These are phyloP conservation scores for Diuraphis noxia DNA, from an alignment of 1,140 invertebrate genomes.

Conservation along the genomic window DNA sequence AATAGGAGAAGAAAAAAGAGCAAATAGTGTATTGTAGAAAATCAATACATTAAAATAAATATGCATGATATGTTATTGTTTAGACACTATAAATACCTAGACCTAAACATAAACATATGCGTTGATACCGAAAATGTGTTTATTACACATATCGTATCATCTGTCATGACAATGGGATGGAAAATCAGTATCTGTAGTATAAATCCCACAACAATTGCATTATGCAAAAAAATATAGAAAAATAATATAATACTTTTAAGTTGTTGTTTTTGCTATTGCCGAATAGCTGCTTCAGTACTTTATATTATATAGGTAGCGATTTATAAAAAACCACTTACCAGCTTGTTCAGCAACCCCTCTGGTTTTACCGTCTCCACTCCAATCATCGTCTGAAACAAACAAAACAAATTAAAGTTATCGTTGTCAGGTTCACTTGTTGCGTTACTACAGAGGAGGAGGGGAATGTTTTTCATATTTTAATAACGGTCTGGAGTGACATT, in stretches of 20 bases:
- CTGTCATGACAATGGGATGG: neutral
- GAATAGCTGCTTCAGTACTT: neutral
- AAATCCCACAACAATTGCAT: neutral
- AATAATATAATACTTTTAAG: neutral
- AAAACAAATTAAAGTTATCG: conserved; percentile 38
- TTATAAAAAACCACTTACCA: conserved; percentile 59
- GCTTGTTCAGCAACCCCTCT: conserved; percentile 61
- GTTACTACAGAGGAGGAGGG: neutral
- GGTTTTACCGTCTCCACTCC: conserved; percentile 63
- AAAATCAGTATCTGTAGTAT: neutral
- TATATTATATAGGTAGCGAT: neutral
- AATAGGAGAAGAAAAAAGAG: neutral
- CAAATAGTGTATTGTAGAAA: neutral
- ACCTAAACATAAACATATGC: neutral
- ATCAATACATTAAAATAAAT: neutral
- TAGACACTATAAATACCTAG: neutral
- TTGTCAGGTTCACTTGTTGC: neutral
- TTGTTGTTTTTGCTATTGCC: neutral
- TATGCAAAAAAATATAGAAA: neutral
- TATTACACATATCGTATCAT: neutral
- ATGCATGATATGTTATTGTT: neutral
- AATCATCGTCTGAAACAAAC: conserved; percentile 62
- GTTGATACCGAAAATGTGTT: neutral
- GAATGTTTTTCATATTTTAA: neutral
- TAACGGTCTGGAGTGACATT: neutral